These are phyloP conservation scores for Mormyrus proboscirostris DNA, from an alignment of 2,797 vertebrate genomes.

Conservation along the genomic window DNA sequence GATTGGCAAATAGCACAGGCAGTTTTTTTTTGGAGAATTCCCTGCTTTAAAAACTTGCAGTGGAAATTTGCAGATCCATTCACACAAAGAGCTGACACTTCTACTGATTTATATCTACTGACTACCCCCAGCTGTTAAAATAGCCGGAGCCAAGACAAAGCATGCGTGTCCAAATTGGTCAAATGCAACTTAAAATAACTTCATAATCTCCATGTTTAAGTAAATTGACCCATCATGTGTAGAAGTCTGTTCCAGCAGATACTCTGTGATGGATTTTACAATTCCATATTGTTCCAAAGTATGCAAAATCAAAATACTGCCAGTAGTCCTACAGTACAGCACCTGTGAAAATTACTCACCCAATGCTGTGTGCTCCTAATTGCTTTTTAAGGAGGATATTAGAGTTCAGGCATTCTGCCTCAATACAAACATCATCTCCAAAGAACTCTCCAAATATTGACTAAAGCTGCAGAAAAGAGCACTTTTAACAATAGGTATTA, in stretches of 20 bases:
- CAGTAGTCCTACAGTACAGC: not conserved
- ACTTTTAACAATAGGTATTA: not conserved
- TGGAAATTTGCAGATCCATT: slow-evolving; percentile 44
- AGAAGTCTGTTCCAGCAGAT: slow-evolving; percentile 31
- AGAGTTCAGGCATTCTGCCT: not conserved
- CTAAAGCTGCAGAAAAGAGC: not conserved
- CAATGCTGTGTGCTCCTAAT: not conserved
- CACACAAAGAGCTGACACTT: slow-evolving; percentile 48
- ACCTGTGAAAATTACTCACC: not conserved
- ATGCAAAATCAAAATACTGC: not conserved
- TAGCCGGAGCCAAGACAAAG: slow-evolving; percentile 56
- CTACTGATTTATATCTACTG: slow-evolving; percentile 65
- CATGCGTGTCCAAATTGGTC: slow-evolving; percentile 56
- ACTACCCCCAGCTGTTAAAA: slow-evolving; percentile 67
- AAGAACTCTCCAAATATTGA: not conserved
- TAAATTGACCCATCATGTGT: slow-evolving; percentile 13
- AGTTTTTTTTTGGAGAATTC: slow-evolving; percentile 12
- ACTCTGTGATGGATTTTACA: slow-evolving; percentile 15
- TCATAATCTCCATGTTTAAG: slow-evolving; percentile 40
- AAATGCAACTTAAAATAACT: slow-evolving; percentile 41
- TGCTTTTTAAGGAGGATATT: not conserved
- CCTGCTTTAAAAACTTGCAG: slow-evolving; percentile 36
- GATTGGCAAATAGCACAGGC: not conserved
- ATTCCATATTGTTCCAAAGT: not conserved
- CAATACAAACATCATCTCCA: not conserved